phyloP scores from a whole-genome alignment of 2,797 vertebrate genomes.

The Australoheros facetus region DNA sequence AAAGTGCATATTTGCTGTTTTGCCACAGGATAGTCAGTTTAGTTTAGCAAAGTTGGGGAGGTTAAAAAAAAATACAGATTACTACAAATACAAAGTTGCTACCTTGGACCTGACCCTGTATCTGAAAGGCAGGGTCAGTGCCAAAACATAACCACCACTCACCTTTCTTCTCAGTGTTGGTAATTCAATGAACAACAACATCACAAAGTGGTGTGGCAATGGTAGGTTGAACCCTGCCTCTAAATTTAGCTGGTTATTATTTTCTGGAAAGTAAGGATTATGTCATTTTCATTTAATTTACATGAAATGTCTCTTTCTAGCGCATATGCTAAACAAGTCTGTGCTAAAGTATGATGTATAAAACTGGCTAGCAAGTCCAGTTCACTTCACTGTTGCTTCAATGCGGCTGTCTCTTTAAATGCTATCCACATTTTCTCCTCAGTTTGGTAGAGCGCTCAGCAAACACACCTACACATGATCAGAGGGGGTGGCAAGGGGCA shows the following conservation, averaged over 20 bases:
- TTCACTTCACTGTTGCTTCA: background rate
- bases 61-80: background rate
- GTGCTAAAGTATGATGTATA: background rate
- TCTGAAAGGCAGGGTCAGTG: background rate
- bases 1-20: background rate
- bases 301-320: background rate
- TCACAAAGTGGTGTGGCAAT: background rate
- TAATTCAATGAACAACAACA: background rate
- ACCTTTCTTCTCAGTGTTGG: background rate
- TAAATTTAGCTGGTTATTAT: background rate
- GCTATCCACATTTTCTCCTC: conserved; percentile 19
- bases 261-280: background rate
- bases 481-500: conserved; percentile 23
- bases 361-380: background rate
- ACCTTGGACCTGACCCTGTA: background rate
- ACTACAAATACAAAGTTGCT: background rate
- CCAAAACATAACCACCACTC: too few relatives aligned
- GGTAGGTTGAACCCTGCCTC: background rate
- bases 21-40: background rate
- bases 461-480: conserved; percentile 47
- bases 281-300: background rate
- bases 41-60: background rate
- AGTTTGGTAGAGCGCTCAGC: conserved; percentile 18
- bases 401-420: conserved; percentile 15
- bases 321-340: background rate